Evolutionary conservation across 64 coral and sea anemone species (phyloP).

Genomic region (Montipora efflorescens): DNA sequence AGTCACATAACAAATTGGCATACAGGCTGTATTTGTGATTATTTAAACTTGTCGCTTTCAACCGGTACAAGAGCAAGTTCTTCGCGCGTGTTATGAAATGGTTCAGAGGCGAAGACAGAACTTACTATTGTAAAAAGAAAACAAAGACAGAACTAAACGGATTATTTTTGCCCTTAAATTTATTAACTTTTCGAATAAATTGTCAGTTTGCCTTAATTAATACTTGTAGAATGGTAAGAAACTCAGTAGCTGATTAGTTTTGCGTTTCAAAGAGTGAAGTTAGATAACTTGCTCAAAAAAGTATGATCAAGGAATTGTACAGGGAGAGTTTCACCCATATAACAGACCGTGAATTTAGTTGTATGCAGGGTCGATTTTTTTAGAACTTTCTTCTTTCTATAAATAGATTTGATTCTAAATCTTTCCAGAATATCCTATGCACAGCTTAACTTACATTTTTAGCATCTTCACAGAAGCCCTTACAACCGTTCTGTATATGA

Average conservation of each 20-base stretch:
- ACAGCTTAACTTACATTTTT: no score
- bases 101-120: not conserved
- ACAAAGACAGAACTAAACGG: not conserved
- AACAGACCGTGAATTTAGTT: no score
- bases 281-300: no score
- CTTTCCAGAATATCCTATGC: no score
- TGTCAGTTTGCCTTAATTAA: not conserved
- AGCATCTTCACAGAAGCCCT: no score
- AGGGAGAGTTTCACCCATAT: no score
- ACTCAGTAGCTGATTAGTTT: not conserved
- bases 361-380: no score
- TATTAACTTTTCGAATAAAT: not conserved
- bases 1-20: not conserved
- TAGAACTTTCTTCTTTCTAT: not conserved
- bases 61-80: not conserved
- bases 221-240: not conserved
- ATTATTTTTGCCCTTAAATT: not conserved
- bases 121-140: not conserved
- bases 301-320: not conserved
- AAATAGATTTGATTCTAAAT: not conserved
- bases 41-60: constrained; percentile 8
- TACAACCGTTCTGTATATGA: no score
- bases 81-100: not conserved
- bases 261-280: not conserved
- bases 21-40: not conserved